These are phyloP conservation scores for Pipra filicauda DNA, from an alignment of 2,113 vertebrate species.

Conservation along the genomic window DNA sequence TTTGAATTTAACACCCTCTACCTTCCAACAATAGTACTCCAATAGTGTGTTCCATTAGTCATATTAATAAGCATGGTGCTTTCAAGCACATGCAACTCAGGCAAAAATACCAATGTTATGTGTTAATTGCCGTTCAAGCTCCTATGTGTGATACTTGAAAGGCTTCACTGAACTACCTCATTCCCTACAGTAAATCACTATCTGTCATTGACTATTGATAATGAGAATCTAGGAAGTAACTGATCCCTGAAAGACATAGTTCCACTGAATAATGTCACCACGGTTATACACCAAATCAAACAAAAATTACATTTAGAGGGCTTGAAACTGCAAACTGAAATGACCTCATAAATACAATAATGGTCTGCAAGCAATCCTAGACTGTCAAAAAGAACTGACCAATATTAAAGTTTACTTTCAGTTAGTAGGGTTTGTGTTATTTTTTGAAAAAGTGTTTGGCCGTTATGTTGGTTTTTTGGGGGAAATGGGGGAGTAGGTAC, in stretches of 20 bases:
- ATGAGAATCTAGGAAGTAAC: neutral
- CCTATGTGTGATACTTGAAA: neutral
- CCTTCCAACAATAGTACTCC: neutral
- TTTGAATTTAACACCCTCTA: neutral
- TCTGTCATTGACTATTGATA: neutral
- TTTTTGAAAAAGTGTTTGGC: neutral
- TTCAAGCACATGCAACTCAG: neutral
- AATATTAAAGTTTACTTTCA: neutral
- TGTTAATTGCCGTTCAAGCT: conserved; percentile 19
- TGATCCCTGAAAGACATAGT: conserved; percentile 42
- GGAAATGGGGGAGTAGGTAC: neutral
- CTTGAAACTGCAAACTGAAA: neutral
- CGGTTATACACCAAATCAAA: neutral
- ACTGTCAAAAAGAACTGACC: neutral
- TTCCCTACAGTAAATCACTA: neutral
- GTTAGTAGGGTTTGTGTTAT: neutral
- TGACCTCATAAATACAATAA: neutral
- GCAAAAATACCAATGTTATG: neutral
- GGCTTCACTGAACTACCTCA: neutral
- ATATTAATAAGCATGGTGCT: neutral
- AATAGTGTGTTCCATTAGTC: neutral
- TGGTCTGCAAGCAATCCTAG: neutral
- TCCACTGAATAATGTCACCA: neutral
- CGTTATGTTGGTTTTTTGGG: neutral
- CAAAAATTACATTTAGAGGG: neutral